A percentile compares a stretch with the other conserved stretches of the same genome.
phyloP scores from a whole-genome alignment of 2,888 invertebrate genomes.

The Hemicrepidius hirtus region DNA sequence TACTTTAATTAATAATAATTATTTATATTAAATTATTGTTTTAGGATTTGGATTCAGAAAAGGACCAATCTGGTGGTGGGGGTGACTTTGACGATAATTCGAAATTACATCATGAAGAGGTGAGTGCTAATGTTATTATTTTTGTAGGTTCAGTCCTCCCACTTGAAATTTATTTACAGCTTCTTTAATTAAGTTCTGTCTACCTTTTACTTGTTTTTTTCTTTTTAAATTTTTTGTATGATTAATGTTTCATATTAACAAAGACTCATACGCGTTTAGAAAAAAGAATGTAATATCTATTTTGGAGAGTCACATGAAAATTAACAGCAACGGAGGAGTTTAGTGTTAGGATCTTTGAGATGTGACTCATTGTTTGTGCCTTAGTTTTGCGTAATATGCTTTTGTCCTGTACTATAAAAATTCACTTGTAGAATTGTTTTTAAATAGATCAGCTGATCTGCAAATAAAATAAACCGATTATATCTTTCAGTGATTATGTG shows the following conservation, averaged over 20 bases:
- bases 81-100: conserved; percentile 71
- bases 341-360: conserved; percentile 7
- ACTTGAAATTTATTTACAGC: not conserved
- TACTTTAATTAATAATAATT: no score
- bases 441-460: no score
- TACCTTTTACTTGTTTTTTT: not conserved
- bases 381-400: no score
- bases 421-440: not conserved
- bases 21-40: conserved; percentile 57
- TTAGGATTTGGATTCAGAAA: conserved; percentile 83
- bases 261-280: not conserved
- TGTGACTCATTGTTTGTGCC: conserved; percentile 8
- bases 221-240: not conserved
- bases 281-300: not conserved
- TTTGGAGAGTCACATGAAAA: conserved; percentile 7
- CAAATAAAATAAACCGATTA: not conserved
- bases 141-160: not conserved
- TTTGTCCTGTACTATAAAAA: no score
- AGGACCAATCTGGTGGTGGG: conserved; percentile 73
- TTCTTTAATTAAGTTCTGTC: not conserved
- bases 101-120: conserved; percentile 73
- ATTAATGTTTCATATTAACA: not conserved
- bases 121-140: conserved; percentile 66
- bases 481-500: not conserved
- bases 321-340: not conserved